A percentile compares a stretch with the other conserved stretches of the same genome.
Evolutionary conservation across 2,888 invertebrate species (phyloP).

Genomic region (Malachius bipustulatus): DNA sequence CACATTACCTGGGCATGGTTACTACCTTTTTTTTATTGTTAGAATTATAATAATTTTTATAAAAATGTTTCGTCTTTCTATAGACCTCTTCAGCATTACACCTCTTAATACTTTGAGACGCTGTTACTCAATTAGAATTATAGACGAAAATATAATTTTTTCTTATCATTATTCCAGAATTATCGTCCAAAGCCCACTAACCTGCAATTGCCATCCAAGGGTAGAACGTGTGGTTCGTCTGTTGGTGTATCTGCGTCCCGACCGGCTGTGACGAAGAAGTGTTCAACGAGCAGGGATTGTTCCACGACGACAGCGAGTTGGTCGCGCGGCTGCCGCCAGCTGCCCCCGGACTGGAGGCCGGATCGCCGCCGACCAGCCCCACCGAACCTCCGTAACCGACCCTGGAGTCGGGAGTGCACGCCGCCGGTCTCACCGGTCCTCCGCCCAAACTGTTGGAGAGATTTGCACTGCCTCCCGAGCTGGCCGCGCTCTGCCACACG

Average conservation of each 20-base stretch:
- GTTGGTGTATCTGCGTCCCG: slow-evolving; percentile 78
- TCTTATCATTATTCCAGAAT: too few relatives aligned
- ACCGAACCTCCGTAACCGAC: slow-evolving; percentile 56
- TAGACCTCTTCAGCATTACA: too few relatives aligned
- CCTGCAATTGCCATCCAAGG: slow-evolving; percentile 99
- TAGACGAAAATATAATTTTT: too few relatives aligned
- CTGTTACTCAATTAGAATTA: too few relatives aligned
- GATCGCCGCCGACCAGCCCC: slow-evolving; percentile 65
- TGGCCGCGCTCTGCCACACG: slow-evolving; percentile 55
- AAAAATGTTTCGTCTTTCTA: too few relatives aligned
- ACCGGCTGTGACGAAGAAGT: slow-evolving; percentile 65
- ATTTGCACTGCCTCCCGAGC: slow-evolving; percentile 52
- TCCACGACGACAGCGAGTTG: slow-evolving; percentile 63
- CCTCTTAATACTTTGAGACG: too few relatives aligned
- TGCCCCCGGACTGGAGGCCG: slow-evolving; percentile 62
- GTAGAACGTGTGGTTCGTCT: slow-evolving; percentile 89
- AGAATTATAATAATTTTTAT: too few relatives aligned
- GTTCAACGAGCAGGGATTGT: slow-evolving; percentile 79
- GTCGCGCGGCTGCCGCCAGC: slow-evolving; percentile 43
- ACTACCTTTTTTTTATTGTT: too few relatives aligned
- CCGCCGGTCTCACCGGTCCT: slow-evolving; percentile 67
- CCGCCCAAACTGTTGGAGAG: slow-evolving; percentile 49
- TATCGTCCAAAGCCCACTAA: slow-evolving; percentile 41
- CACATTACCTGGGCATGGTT: too few relatives aligned
- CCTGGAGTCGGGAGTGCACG: slow-evolving; percentile 80